Percentiles rank a stretch among this genome's conserved stretches.
phyloP scores from a whole-genome alignment of 2,113 vertebrate species.

The Budorcas taxicolor region DNA sequence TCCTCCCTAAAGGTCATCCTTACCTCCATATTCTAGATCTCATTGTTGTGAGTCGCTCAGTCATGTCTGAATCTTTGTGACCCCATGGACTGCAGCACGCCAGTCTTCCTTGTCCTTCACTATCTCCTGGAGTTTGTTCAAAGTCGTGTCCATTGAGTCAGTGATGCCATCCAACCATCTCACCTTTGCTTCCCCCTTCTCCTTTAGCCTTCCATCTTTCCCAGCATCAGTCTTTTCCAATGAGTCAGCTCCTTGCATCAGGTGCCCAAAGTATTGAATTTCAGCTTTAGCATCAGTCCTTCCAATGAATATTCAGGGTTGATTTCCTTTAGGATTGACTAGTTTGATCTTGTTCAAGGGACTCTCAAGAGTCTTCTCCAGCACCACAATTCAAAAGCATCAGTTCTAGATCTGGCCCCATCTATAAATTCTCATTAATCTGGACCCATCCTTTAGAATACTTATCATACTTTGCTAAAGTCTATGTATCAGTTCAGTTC shows the following conservation, averaged over 20 bases:
- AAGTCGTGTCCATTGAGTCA: background rate
- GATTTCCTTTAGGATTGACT: background rate
- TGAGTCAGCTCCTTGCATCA: background rate
- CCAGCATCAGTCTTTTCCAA: background rate
- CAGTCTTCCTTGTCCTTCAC: background rate
- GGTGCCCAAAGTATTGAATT: background rate
- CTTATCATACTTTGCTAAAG: background rate
- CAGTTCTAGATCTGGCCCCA: background rate
- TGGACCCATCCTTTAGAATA: background rate
- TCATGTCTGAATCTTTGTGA: background rate
- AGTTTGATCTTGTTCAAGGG: background rate
- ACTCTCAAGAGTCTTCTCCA: background rate
- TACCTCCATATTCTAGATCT: background rate
- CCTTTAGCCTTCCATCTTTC: background rate
- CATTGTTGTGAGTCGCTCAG: background rate
- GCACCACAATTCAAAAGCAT: background rate
- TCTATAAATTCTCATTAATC: background rate
- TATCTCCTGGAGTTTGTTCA: background rate
- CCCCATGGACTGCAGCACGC: background rate
- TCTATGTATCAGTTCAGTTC: background rate
- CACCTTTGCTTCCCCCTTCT: background rate
- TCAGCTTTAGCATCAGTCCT: background rate
- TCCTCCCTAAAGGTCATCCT: background rate
- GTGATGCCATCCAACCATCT: background rate
- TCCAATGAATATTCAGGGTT: background rate